Evolutionary conservation across 2,113 vertebrate species (phyloP).

Genomic region (Lucifuga dentata): DNA sequence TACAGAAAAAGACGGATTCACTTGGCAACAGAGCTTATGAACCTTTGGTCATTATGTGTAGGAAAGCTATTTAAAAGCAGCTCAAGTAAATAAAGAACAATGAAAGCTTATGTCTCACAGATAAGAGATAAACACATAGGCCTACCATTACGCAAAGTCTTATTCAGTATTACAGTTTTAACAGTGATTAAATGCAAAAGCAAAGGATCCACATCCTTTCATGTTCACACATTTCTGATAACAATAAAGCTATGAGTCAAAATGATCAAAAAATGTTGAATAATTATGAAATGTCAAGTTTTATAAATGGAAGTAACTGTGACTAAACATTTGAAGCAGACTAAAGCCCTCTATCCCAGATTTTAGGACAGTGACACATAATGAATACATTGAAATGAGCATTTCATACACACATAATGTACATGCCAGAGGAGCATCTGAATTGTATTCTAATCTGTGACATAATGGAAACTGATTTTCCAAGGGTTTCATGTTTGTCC

Average conservation of each 20-base stretch:
- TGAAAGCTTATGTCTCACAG: constrained; percentile 48
- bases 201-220: constrained; percentile 53
- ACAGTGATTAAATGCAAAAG: constrained; percentile 73
- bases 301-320: constrained; percentile 66
- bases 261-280: constrained; percentile 61
- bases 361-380: constrained; percentile 25
- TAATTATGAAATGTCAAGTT: constrained; percentile 59
- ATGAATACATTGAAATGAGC: constrained; percentile 31
- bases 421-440: constrained; percentile 42
- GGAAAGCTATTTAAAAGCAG: constrained; percentile 70
- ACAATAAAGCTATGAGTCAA: constrained; percentile 71
- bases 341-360: constrained; percentile 22
- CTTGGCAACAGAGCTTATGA: constrained; percentile 65
- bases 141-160: constrained; percentile 45
- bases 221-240: constrained; percentile 65
- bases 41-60: constrained; percentile 71
- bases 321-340: constrained; percentile 50
- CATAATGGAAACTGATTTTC: constrained; percentile 20
- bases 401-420: constrained; percentile 48
- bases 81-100: constrained; percentile 76
- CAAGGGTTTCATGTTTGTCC: background rate
- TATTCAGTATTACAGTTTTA: constrained; percentile 61
- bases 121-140: constrained; percentile 33
- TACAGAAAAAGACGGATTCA: constrained; percentile 65
- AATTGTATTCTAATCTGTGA: constrained; percentile 31